These are phyloP conservation scores for Plotosus lineatus DNA, from an alignment of 2,113 vertebrate genomes.

Conservation along the genomic window DNA sequence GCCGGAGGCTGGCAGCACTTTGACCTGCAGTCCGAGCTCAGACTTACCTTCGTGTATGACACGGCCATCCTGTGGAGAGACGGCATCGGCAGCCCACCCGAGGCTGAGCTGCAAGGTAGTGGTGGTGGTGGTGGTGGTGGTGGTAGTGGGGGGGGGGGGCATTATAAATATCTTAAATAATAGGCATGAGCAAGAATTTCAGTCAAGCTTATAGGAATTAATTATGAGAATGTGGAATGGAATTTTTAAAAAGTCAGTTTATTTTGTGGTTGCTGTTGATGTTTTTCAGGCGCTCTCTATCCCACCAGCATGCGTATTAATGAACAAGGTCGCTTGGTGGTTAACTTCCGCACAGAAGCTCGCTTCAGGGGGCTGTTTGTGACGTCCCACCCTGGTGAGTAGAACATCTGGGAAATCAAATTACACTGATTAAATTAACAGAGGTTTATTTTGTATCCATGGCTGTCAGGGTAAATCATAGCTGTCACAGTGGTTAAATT, in stretches of 20 bases:
- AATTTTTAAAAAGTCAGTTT: background rate
- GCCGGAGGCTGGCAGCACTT: conserved; percentile 84
- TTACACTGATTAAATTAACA: background rate
- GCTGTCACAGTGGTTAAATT: background rate
- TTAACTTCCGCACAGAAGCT: conserved; percentile 83
- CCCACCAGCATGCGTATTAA: conserved; percentile 86
- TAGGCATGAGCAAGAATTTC: background rate
- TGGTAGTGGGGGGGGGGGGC: too few species aligned
- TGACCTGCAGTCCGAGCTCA: conserved; percentile 81
- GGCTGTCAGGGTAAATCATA: background rate
- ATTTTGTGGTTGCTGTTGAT: background rate
- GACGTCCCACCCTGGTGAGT: conserved; percentile 79
- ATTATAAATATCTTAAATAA: too few species aligned
- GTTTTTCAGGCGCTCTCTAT: conserved; percentile 78
- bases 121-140: too few species aligned
- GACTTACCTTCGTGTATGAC: conserved; percentile 85
- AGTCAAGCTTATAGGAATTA: background rate
- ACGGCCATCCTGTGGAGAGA: conserved; percentile 88
- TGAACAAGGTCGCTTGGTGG: conserved; percentile 80
- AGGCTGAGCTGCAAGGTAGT: conserved; percentile 84
- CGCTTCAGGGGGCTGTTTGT: conserved; percentile 83
- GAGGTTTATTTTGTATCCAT: background rate
- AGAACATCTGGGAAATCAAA: background rate
- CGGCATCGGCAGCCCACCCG: conserved; percentile 81
- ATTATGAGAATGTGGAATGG: background rate